Evolutionary conservation across 2,888 invertebrate species (phyloP).

Genomic region (Reticulitermes lucifugus): DNA sequence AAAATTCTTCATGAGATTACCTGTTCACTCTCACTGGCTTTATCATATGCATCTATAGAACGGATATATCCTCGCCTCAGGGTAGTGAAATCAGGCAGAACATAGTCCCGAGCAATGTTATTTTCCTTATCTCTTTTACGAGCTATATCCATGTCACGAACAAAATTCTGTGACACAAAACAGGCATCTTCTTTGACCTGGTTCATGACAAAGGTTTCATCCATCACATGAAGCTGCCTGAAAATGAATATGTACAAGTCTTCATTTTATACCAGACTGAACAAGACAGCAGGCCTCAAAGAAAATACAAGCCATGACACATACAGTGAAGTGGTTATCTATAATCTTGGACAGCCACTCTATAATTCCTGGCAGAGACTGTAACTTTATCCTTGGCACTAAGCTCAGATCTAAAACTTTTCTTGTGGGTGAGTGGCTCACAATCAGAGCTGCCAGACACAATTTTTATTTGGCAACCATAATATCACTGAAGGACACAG

Average conservation of each 20-base stretch:
- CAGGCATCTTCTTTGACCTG: slow-evolving; percentile 98
- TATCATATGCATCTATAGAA: slow-evolving; percentile 55
- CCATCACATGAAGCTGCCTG: slow-evolving; percentile 96
- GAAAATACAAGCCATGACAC: no score
- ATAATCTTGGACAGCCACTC: no score
- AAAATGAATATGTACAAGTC: slow-evolving; percentile 44
- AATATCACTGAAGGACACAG: no score
- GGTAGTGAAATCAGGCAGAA: slow-evolving; percentile 95
- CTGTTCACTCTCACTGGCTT: slow-evolving; percentile 45
- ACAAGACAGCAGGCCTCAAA: no score
- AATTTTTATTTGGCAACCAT: no score
- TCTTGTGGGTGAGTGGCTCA: no score
- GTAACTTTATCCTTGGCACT: no score
- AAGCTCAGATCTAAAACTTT: no score
- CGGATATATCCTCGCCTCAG: slow-evolving; percentile 82
- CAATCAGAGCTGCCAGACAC: no score
- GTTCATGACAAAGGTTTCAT: slow-evolving; percentile 98
- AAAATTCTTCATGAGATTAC: slow-evolving; percentile 26
- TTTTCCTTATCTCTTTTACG: slow-evolving; percentile 71
- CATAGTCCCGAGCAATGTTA: slow-evolving; percentile 87
- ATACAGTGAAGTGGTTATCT: no score
- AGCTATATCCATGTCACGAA: slow-evolving; percentile 80
- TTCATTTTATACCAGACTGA: no score
- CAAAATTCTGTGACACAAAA: slow-evolving; percentile 89
- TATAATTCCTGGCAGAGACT: no score